phyloP scores from a whole-genome alignment of 2,797 vertebrate genomes.

The Caiman crocodilus region DNA sequence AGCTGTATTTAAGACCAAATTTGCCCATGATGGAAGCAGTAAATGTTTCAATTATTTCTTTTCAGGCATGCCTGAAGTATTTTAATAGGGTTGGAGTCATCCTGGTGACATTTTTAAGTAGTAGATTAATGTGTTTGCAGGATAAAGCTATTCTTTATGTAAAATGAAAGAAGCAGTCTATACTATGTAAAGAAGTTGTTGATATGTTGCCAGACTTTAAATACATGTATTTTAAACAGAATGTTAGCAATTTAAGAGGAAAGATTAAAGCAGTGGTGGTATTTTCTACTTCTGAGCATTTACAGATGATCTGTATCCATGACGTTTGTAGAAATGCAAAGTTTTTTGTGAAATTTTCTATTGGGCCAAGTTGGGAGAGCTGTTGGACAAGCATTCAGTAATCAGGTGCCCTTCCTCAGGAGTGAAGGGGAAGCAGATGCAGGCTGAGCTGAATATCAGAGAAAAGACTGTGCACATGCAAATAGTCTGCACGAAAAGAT shows the following conservation, averaged over 20 bases:
- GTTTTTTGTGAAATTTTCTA: too few species aligned
- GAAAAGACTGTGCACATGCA: too few species aligned
- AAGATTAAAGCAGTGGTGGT: background rate
- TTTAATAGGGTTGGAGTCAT: constrained; percentile 56
- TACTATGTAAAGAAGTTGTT: background rate
- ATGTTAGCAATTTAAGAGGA: background rate
- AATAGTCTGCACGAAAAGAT: too few species aligned
- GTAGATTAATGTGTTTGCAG: constrained; percentile 22
- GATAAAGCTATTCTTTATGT: constrained; percentile 21
- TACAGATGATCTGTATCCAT: background rate
- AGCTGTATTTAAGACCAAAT: constrained; percentile 47
- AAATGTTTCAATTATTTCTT: constrained; percentile 56
- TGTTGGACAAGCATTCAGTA: too few species aligned
- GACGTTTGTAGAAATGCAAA: background rate
- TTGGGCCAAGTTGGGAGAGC: too few species aligned
- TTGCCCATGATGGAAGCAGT: constrained; percentile 12
- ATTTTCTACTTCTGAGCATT: constrained; percentile 20
- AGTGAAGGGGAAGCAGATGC: too few species aligned
- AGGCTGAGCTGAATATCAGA: too few species aligned
- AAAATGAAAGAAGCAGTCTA: background rate
- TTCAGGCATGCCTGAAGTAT: constrained; percentile 50
- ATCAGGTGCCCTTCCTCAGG: too few species aligned
- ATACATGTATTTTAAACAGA: background rate
- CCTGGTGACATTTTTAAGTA: constrained; percentile 25
- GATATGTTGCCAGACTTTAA: constrained; percentile 13